Percentiles rank a stretch among this genome's conserved stretches.
Evolutionary conservation across 1,140 invertebrate genomes (phyloP).

Genomic region (Brachionus calyciflorus): DNA sequence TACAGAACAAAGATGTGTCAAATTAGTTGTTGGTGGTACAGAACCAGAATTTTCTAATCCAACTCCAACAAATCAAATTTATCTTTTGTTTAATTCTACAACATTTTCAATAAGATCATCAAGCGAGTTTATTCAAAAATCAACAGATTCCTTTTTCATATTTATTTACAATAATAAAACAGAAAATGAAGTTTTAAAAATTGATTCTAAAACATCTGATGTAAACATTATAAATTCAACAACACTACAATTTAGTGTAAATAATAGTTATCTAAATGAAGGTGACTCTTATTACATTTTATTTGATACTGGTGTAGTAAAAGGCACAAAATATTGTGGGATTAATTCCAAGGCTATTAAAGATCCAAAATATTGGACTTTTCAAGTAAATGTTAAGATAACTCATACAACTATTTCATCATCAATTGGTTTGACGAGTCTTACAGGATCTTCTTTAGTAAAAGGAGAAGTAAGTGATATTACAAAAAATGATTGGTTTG

Average conservation of each 20-base stretch:
- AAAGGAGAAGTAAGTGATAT: no score
- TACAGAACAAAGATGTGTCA: neutral
- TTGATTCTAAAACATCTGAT: neutral
- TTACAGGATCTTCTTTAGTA: no score
- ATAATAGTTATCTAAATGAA: neutral
- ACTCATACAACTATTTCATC: no score
- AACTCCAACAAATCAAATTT: neutral
- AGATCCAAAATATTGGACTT: neutral
- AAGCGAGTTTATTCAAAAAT: neutral
- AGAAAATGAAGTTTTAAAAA: neutral
- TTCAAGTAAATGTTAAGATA: neutral
- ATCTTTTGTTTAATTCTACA: neutral
- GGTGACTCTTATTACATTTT: neutral
- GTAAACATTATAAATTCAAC: neutral
- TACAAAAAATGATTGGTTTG: no score
- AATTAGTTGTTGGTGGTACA: neutral
- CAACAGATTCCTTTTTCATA: neutral
- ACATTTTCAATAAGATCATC: neutral
- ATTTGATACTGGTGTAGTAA: constrained; percentile 4
- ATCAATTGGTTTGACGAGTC: no score
- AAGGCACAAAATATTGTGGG: neutral
- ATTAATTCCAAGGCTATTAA: neutral
- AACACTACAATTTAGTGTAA: neutral
- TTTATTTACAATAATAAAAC: neutral
- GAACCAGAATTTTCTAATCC: neutral